A percentile compares a stretch with the other conserved stretches of the same genome.
Evolutionary conservation across 2,888 invertebrate genomes (phyloP).

Genomic region (Drosophila nigritarsus): DNA sequence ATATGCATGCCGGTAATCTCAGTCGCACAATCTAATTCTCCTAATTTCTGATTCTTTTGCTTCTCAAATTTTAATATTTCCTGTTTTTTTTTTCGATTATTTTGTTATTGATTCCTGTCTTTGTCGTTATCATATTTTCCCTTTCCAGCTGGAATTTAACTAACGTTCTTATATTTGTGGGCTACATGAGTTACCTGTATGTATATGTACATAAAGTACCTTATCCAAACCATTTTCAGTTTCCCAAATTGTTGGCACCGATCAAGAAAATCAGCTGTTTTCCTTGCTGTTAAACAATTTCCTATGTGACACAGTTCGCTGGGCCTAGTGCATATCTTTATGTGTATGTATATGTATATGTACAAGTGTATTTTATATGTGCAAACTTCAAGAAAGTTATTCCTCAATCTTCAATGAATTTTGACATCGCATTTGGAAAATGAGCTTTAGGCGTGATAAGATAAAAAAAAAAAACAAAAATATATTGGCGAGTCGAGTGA

Average conservation of each 20-base stretch:
- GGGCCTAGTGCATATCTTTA: neutral
- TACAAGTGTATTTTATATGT: neutral
- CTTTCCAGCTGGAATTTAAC: neutral
- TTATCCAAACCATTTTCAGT: neutral
- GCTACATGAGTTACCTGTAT: neutral
- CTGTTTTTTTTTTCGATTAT: neutral
- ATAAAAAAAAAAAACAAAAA: neutral
- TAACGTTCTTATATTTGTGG: neutral
- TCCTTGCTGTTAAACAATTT: neutral
- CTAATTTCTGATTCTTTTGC: constrained; percentile 2
- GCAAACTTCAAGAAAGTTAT: neutral
- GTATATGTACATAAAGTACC: neutral
- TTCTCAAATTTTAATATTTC: constrained; percentile 24
- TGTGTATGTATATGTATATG: neutral
- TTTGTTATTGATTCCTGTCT: neutral
- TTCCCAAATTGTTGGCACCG: neutral
- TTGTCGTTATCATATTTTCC: neutral
- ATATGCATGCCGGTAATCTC: no score
- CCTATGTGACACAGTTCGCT: neutral
- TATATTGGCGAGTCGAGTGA: neutral
- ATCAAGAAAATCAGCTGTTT: neutral
- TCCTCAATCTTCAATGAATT: neutral
- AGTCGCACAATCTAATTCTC: no score
- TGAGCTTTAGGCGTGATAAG: neutral
- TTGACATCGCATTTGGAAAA: neutral